Conservation (phyloP, 2,888 invertebrate species). For the Osedax fenrisi region DNA sequence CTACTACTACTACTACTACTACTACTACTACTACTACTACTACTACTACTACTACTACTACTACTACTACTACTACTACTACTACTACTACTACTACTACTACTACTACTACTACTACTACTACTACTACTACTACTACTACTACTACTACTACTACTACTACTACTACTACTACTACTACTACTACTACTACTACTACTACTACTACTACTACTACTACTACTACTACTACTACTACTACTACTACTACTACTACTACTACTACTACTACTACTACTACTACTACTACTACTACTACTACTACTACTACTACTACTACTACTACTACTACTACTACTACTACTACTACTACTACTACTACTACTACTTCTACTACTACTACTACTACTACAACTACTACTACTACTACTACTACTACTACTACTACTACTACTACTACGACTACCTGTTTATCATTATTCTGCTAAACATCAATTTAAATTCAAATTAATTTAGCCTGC, state of each 20-base stretch:
- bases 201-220: slow-evolving; percentile 15
- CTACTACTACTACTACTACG: background rate
- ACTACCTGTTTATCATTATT: too few relatives aligned
- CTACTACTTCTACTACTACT: slow-evolving; percentile 33
- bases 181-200: slow-evolving; percentile 4
- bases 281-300: slow-evolving; percentile 34
- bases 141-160: background rate
- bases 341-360: slow-evolving; percentile 34
- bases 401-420: background rate
- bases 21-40: slow-evolving; percentile 22
- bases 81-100: slow-evolving; percentile 13
- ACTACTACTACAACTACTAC: slow-evolving; percentile 8
- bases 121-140: background rate
- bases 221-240: slow-evolving; percentile 32
- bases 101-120: slow-evolving; percentile 20
- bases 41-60: slow-evolving; percentile 30
- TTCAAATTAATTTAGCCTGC: too few relatives aligned
- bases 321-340: slow-evolving; percentile 34
- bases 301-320: slow-evolving; percentile 34
- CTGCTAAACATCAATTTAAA: too few relatives aligned
- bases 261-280: slow-evolving; percentile 31
- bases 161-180: background rate
- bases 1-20: slow-evolving; percentile 15
- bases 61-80: slow-evolving; percentile 33
- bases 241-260: slow-evolving; percentile 35